Base-by-base conservation (phyloP, 2,888 invertebrate genomes). In the Busseola fusca region DNA sequence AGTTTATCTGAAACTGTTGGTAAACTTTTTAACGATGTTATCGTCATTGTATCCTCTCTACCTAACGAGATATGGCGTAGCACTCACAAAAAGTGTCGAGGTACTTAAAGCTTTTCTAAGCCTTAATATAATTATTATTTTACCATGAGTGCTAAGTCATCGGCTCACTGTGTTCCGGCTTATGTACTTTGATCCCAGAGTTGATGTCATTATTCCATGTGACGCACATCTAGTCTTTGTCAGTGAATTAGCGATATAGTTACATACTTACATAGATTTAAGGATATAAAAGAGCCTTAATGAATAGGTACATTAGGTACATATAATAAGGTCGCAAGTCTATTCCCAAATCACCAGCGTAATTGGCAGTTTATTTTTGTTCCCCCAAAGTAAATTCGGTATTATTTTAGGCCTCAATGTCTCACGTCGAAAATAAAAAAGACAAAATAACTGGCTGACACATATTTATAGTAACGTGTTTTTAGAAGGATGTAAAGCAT, bases 211-310 rank as follows among this genome's bases (percentile, higher is more conserved):
- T 76, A 67, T 57, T 63, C 63, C 52, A 68, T 66, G 62, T 84
- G 82, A 84, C 84, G 84, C 70, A 78, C 73, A 74, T 48, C 60
- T 58, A 58, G 71, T 59, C 76, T 78, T 75, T 81, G 62, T 69
- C 66, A 66, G 42, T 64, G 64, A 60, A 69, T 74, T 72, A 69
- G 52, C 48, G 27, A 54, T 60, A 27, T 62, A 72, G 58, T 30
- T 54, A 58, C 37, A 27, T 62, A 72, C 56, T 30, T 54, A 58
- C 37, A 52, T 64, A 64, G 30, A 68, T 71, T 64, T 27, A 64
- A 48, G 64, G 48, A 45, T 52, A 66, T 52, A 82, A 62, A 71
- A 74, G 60, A 52, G 50, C 42, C 56, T 66, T 64, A 57, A 66
- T 69, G 21, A 48, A 69, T n/a, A n/a, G n/a, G n/a, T n/a, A n/a